Evolutionary conservation across 2,888 invertebrate genomes (phyloP).

Genomic region (Gymnocheta viridis): DNA sequence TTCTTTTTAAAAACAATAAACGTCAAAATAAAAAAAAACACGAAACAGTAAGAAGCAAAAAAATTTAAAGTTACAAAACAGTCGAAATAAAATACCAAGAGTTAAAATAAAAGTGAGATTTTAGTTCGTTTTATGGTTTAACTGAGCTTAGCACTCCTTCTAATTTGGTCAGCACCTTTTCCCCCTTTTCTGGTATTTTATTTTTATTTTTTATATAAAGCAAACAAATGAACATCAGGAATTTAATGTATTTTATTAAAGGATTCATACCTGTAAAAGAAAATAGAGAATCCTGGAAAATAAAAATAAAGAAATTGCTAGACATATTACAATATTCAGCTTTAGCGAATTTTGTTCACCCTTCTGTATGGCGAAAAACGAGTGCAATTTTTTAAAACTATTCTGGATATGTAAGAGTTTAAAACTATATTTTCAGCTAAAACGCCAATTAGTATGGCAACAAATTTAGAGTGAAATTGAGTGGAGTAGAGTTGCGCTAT

Average conservation of each 20-base stretch:
- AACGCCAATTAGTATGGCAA: too few species aligned
- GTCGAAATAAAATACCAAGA: slow-evolving; percentile 65
- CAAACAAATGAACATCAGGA: slow-evolving; percentile 60
- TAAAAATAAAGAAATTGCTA: neutral
- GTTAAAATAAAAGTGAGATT: slow-evolving; percentile 72
- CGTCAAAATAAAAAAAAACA: slow-evolving; percentile 23
- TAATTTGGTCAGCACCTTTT: neutral
- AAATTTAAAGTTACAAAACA: slow-evolving; percentile 53
- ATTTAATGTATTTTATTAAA: slow-evolving; percentile 64
- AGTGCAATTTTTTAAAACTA: too few species aligned
- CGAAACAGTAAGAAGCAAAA: slow-evolving; percentile 10
- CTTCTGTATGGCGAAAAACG: neutral
- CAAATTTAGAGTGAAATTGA: too few species aligned
- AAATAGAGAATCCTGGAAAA: slow-evolving; percentile 18
- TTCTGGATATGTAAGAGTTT: too few species aligned
- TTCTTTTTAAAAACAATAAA: slow-evolving; percentile 49
- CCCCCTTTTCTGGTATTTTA: neutral
- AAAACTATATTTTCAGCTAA: too few species aligned
- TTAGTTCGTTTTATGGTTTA: slow-evolving; percentile 79
- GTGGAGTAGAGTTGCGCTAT: too few species aligned
- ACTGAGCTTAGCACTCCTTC: slow-evolving; percentile 75
- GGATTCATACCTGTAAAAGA: slow-evolving; percentile 30
- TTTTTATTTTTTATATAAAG: neutral
- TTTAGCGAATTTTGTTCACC: neutral
- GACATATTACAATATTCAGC: neutral